Percentiles rank a stretch among this genome's conserved stretches.
Evolutionary conservation across 2,113 vertebrate genomes (phyloP).

Genomic region (Bagarius yarrelli): DNA sequence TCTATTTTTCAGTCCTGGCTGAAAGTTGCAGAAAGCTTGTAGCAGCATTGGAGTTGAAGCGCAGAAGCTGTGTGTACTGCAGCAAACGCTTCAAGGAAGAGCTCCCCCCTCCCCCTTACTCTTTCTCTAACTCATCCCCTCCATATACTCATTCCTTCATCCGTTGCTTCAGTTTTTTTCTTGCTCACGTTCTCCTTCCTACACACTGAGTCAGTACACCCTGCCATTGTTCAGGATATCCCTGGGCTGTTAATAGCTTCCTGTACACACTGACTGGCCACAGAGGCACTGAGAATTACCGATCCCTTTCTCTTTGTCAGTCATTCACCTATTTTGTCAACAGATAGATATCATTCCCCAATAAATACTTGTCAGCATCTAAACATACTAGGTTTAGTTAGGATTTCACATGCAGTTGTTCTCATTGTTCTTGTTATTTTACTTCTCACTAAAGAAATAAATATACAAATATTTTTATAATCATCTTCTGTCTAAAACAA

Average conservation of each 20-base stretch:
- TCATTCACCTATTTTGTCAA: constrained; percentile 17
- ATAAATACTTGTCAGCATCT: neutral
- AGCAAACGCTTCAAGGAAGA: constrained; percentile 55
- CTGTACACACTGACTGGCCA: constrained; percentile 71
- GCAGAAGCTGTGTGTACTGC: constrained; percentile 40
- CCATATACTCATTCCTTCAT: constrained; percentile 41
- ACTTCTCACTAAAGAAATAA: constrained; percentile 32
- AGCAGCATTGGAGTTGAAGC: constrained; percentile 39
- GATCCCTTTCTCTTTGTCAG: neutral
- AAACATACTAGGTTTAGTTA: neutral
- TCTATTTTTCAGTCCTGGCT: constrained; percentile 42
- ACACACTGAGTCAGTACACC: constrained; percentile 61
- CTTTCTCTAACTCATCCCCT: neutral
- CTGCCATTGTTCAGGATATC: constrained; percentile 75
- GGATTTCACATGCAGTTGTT: neutral
- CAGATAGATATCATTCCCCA: constrained; percentile 3
- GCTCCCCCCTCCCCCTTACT: constrained; percentile 2
- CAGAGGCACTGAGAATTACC: constrained; percentile 42
- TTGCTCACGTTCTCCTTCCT: constrained; percentile 59
- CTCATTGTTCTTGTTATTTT: neutral
- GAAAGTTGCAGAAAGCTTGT: neutral
- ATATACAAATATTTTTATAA: too few species aligned
- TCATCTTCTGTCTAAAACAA: too few species aligned
- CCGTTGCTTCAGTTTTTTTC: constrained; percentile 33
- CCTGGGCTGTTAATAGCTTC: constrained; percentile 80